These are phyloP conservation scores for Steatocranus sp. DNA, from an alignment of 2,797 vertebrate genomes.

Conservation along the genomic window DNA sequence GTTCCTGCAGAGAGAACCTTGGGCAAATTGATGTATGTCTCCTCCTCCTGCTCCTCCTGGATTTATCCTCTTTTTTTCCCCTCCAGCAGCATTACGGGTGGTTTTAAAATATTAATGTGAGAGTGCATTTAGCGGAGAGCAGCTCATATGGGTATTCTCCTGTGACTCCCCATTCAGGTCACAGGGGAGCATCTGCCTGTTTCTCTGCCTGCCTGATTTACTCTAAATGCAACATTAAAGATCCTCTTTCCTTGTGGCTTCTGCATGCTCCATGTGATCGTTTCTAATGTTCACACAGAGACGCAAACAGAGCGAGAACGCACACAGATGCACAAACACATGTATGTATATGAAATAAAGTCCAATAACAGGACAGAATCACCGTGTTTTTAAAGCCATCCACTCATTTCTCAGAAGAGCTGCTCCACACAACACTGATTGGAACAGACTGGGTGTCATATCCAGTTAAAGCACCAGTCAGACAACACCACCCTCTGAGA, in stretches of 20 bases:
- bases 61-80: constrained; percentile 57
- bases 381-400: not conserved
- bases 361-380: not conserved
- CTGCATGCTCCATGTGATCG: constrained; percentile 56
- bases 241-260: constrained; percentile 74
- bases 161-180: constrained; percentile 87
- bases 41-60: constrained; percentile 73
- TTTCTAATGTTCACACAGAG: not conserved
- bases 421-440: constrained; percentile 78
- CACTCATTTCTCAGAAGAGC: not conserved
- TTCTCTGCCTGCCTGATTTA: constrained; percentile 87
- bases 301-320: not conserved
- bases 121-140: constrained; percentile 98
- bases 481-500: too few relatives aligned
- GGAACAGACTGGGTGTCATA: constrained; percentile 87
- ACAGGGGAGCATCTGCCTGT: constrained; percentile 88
- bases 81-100: constrained; percentile 92
- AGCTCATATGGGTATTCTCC: constrained; percentile 88
- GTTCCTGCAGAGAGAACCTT: constrained; percentile 89
- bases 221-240: constrained; percentile 95
- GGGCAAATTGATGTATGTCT: constrained; percentile 95
- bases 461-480: constrained; percentile 83
- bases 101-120: constrained; percentile 99
- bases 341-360: not conserved
- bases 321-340: not conserved